A percentile compares a stretch with the other conserved stretches of the same genome.
Conservation (phyloP, 1,140 invertebrate genomes). For the Brachionus sp. region DNA sequence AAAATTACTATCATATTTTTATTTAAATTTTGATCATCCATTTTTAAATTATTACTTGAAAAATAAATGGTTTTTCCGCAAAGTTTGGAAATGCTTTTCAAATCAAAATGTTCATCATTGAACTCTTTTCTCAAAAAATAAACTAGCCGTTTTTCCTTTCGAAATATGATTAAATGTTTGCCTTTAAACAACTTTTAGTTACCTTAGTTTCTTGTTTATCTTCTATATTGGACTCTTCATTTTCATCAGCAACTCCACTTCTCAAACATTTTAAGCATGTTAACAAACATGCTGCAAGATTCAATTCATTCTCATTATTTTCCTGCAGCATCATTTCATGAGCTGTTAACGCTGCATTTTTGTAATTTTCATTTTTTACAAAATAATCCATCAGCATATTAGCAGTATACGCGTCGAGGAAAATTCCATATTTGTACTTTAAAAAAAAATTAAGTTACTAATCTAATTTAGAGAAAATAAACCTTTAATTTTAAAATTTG, state of each 20-base stretch:
- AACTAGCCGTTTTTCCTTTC: background rate
- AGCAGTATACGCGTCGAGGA: slow-evolving; percentile 10
- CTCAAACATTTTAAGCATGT: background rate
- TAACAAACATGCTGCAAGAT: slow-evolving; percentile 15
- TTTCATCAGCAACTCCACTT: background rate
- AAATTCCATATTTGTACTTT: slow-evolving; percentile 42
- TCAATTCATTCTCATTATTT: slow-evolving; percentile 1
- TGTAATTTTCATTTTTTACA: background rate
- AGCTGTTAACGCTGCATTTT: slow-evolving; percentile 22
- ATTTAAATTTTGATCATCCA: slow-evolving; percentile 17
- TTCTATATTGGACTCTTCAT: background rate
- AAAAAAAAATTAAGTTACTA: background rate
- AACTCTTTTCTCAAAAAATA: slow-evolving; percentile 34
- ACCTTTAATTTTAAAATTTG: slow-evolving; percentile 38
- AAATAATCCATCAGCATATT: slow-evolving; percentile 39
- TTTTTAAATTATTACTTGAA: background rate
- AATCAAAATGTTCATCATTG: slow-evolving; percentile 41
- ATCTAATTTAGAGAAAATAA: background rate
- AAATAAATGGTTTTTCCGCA: slow-evolving; percentile 22
- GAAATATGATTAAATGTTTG: background rate
- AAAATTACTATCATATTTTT: background rate
- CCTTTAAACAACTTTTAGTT: background rate
- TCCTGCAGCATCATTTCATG: slow-evolving; percentile 43
- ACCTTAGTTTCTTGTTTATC: background rate
- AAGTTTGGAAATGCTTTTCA: background rate